These are phyloP conservation scores for Creontiades dilutus DNA, from an alignment of 2,888 invertebrate genomes.

Conservation along the genomic window DNA sequence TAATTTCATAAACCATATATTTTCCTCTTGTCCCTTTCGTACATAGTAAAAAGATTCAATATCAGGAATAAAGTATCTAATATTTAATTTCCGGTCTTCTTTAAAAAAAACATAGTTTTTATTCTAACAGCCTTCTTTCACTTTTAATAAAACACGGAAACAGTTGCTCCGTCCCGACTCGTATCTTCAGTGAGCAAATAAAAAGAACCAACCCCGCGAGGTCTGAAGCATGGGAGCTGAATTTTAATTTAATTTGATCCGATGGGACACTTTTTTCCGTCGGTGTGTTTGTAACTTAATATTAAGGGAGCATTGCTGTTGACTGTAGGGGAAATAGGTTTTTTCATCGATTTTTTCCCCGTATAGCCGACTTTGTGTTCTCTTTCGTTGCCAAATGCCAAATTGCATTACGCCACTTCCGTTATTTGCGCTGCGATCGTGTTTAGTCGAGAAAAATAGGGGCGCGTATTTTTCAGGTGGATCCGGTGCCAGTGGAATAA, in stretches of 20 bases:
- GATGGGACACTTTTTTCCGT: background rate
- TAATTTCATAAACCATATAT: no score
- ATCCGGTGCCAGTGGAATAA: no score
- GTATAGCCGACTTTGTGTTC: background rate
- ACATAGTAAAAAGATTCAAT: no score
- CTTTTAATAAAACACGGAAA: constrained; percentile 25
- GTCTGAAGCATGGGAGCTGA: background rate
- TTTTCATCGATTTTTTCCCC: background rate
- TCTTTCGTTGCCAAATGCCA: background rate
- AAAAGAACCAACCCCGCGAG: background rate
- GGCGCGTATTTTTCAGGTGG: no score
- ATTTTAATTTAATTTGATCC: constrained; percentile 32
- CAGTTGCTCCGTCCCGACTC: background rate
- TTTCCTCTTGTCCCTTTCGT: no score
- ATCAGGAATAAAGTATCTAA: no score
- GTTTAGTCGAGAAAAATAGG: no score
- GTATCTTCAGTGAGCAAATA: background rate
- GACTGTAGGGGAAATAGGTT: background rate
- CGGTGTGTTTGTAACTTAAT: constrained; percentile 8
- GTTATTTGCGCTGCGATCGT: background rate
- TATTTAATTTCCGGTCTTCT: background rate
- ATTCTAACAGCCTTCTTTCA: background rate
- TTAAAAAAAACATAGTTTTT: background rate
- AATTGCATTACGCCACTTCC: background rate
- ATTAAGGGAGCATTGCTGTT: background rate